These are phyloP conservation scores for Trichechus manatus DNA, from an alignment of 2,113 vertebrate species.

Conservation along the genomic window DNA sequence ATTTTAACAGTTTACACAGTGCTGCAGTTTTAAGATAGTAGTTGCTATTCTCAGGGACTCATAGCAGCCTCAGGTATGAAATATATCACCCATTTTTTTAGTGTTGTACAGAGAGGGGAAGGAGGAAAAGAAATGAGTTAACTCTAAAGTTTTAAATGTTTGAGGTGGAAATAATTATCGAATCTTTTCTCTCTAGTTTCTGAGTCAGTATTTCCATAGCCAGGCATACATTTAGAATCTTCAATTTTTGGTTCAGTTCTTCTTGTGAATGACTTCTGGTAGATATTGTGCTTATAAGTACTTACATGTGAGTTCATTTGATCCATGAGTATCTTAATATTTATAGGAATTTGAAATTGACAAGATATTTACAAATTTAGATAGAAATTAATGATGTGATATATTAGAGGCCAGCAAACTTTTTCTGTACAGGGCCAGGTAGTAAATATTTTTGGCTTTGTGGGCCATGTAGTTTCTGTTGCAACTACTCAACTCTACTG, in stretches of 20 bases:
- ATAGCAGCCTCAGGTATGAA: not conserved
- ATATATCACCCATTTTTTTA: not conserved
- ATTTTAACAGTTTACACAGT: conserved; percentile 62
- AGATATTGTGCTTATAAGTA: conserved; percentile 26
- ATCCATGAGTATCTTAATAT: conserved; percentile 30
- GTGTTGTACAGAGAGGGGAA: not conserved
- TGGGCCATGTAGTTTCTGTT: not conserved
- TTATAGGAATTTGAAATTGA: conserved; percentile 42
- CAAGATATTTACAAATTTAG: conserved; percentile 44
- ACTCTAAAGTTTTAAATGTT: conserved; percentile 43
- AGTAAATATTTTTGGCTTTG: conserved; percentile 56
- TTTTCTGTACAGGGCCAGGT: not conserved
- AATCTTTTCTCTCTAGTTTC: conserved; percentile 3
- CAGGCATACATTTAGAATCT: conserved; percentile 41
- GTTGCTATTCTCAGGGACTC: conserved; percentile 19
- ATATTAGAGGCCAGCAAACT: not conserved
- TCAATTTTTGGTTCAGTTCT: conserved; percentile 49
- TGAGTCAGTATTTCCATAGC: conserved; percentile 27
- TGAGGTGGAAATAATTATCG: conserved; percentile 11
- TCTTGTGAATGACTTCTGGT: conserved; percentile 38
- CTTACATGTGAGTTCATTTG: not conserved
- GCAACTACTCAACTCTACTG: not conserved
- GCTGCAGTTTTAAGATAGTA: not conserved
- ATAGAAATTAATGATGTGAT: not conserved
- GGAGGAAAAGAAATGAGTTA: conserved; percentile 48